Conservation (phyloP, 2,888 invertebrate genomes). For the Drosophila birchii region DNA sequence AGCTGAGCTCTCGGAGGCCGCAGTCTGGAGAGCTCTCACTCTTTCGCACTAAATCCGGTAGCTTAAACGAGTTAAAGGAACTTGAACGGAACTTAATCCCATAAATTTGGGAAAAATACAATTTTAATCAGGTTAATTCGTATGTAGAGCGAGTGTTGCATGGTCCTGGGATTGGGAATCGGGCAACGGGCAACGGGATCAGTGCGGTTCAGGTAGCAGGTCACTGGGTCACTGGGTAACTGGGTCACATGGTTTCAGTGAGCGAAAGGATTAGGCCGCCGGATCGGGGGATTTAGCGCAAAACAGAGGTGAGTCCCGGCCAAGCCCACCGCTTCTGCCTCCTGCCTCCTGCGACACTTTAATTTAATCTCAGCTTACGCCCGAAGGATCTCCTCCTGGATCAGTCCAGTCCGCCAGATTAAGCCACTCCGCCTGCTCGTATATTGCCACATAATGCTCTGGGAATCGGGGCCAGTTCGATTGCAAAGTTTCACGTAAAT, state of each 20-base stretch:
- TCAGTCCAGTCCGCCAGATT: conserved; percentile 63
- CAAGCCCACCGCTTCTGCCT: conserved; percentile 28
- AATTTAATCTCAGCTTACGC: conserved; percentile 79
- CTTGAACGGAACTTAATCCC: conserved; percentile 81
- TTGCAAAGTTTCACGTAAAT: conserved; percentile 77
- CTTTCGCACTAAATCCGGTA: conserved; percentile 78
- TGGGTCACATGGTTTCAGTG: conserved; percentile 9
- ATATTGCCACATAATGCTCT: conserved; percentile 71
- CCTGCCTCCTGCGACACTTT: conserved; percentile 75
- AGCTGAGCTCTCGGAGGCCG: background rate
- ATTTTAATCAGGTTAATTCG: conserved; percentile 82
- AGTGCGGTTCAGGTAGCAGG: conserved; percentile 42
- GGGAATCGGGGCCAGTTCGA: conserved; percentile 25
- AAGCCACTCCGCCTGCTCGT: conserved; percentile 59
- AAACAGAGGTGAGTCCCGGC: conserved; percentile 39
- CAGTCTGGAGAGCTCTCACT: background rate
- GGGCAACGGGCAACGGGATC: conserved; percentile 3
- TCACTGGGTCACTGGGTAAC: conserved; percentile 1
- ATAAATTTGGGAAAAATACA: conserved; percentile 81
- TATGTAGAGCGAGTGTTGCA: conserved; percentile 67
- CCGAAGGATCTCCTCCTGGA: conserved; percentile 47
- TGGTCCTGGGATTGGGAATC: conserved; percentile 20
- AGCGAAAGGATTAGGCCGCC: conserved; percentile 61
- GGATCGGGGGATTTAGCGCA: conserved; percentile 51
- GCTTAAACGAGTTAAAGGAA: conserved; percentile 83